phyloP scores from a whole-genome alignment of 2,888 invertebrate species.

The Pandemis heparana region DNA sequence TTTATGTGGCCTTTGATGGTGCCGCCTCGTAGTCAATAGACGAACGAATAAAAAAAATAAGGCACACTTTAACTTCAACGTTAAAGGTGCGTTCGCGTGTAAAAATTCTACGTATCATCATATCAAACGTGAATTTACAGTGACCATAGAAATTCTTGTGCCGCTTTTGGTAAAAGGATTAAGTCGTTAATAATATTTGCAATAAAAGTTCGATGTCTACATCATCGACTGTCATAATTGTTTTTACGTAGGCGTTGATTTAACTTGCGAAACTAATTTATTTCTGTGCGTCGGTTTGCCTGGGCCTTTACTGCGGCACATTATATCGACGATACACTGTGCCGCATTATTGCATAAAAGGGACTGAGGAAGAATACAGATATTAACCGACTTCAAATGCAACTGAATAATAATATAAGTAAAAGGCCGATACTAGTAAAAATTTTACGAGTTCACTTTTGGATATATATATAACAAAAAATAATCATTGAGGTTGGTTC shows the following conservation, averaged over 20 bases:
- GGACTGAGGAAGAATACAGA: too few species aligned
- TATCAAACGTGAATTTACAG: background rate
- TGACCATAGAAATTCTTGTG: background rate
- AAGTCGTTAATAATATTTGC: conserved; percentile 29
- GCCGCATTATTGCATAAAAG: background rate
- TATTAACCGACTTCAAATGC: too few species aligned
- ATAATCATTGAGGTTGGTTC: too few species aligned
- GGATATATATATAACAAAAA: too few species aligned
- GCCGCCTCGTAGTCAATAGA: conserved; percentile 71
- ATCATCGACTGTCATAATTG: conserved; percentile 18
- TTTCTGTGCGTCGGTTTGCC: background rate
- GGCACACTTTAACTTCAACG: background rate
- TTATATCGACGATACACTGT: background rate
- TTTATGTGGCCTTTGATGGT: conserved; percentile 75
- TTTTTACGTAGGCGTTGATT: background rate
- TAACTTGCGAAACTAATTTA: background rate
- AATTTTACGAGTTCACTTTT: too few species aligned
- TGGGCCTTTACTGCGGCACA: background rate
- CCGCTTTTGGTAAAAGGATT: conserved; percentile 13
- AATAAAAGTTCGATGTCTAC: background rate
- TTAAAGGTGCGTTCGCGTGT: background rate
- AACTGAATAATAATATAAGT: too few species aligned
- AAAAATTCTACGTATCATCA: background rate
- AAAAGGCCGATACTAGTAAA: too few species aligned
- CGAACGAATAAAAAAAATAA: conserved; percentile 57